A percentile compares a stretch with the other conserved stretches of the same genome.
Evolutionary conservation across 2,797 vertebrate genomes (phyloP).

Genomic region (Lindbergichthys nudifrons): DNA sequence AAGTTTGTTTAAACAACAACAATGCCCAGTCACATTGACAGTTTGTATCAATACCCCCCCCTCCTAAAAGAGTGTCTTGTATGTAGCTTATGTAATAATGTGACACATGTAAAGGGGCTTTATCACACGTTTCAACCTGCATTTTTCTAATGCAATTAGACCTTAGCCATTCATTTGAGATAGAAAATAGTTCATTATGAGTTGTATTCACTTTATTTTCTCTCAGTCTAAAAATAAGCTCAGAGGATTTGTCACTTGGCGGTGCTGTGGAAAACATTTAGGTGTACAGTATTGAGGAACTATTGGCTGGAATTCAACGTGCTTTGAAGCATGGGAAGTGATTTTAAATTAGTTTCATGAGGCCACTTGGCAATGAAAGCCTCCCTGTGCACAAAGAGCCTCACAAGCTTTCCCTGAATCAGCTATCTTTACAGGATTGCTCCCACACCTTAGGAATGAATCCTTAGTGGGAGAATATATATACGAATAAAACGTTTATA

Average conservation of each 20-base stretch:
- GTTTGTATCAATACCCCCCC: neutral
- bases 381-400: neutral
- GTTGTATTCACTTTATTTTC: too few relatives aligned
- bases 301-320: neutral
- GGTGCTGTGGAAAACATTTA: neutral
- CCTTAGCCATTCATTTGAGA: neutral
- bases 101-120: neutral
- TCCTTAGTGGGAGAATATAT: neutral
- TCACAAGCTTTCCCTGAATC: neutral
- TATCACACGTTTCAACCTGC: neutral
- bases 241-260: neutral
- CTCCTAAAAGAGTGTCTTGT: neutral
- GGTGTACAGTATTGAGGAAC: neutral
- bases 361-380: neutral
- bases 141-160: neutral
- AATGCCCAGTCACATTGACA: too few relatives aligned
- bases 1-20: too few relatives aligned
- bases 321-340: constrained; percentile 5
- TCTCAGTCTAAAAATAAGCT: neutral
- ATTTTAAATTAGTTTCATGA: neutral
- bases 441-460: too few relatives aligned
- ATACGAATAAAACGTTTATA: too few relatives aligned
- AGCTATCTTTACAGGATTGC: neutral
- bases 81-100: neutral
- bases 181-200: too few relatives aligned